Percentiles rank a stretch among this genome's conserved stretches.
Conservation (phyloP, 1,140 invertebrate genomes). For the Chionoecetes opilio region DNA sequence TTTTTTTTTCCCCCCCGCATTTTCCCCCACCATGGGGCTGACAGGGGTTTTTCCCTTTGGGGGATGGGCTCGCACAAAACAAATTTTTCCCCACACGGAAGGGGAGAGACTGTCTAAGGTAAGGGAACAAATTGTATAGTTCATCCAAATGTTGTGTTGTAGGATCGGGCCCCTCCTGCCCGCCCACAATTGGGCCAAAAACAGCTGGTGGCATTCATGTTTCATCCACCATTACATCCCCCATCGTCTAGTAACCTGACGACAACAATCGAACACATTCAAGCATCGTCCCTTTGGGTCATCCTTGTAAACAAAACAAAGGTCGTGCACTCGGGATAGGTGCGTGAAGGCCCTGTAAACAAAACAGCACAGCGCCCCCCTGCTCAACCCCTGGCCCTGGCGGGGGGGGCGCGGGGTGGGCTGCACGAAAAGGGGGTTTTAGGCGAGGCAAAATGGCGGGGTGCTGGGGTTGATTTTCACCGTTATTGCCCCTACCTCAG, state of each 20-base stretch:
- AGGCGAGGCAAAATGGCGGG: too few species aligned
- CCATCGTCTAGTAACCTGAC: constrained; percentile 65
- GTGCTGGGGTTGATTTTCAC: too few species aligned
- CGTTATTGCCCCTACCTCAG: not conserved
- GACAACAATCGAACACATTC: constrained; percentile 67
- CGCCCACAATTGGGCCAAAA: constrained; percentile 93
- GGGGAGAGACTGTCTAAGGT: constrained; percentile 92
- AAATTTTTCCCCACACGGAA: constrained; percentile 95
- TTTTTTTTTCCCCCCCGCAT: constrained; percentile 93
- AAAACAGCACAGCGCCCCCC: constrained; percentile 12
- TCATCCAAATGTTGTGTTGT: constrained; percentile 90
- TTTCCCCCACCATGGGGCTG: constrained; percentile 92
- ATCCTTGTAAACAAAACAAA: constrained; percentile 80
- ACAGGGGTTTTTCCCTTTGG: constrained; percentile 91
- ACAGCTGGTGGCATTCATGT: constrained; percentile 93
- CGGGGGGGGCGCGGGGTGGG: too few species aligned
- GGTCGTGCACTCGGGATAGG: constrained; percentile 67
- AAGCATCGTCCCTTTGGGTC: constrained; percentile 68
- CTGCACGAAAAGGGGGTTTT: too few species aligned
- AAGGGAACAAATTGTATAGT: constrained; percentile 91
- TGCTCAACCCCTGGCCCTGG: too few species aligned
- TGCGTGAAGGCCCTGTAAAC: constrained; percentile 49
- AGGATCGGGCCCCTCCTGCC: constrained; percentile 88
- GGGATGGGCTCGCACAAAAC: constrained; percentile 91
- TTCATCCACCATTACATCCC: constrained; percentile 66